A percentile compares a stretch with the other conserved stretches of the same genome.
Conservation (phyloP, 2,113 vertebrate genomes). For the Cryptomyrus ogoouensis region DNA sequence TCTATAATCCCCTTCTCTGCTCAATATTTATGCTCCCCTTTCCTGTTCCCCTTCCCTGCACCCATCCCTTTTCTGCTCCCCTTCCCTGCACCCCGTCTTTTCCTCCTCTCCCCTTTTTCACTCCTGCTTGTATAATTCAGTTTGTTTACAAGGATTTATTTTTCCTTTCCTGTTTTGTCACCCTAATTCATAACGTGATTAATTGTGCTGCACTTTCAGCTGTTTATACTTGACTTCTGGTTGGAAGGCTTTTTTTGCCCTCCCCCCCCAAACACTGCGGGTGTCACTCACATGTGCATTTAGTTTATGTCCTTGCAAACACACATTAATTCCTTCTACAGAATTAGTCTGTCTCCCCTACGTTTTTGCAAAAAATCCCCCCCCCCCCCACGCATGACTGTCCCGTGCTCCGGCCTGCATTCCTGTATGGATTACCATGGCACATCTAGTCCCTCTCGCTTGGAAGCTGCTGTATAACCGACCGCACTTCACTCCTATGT, state of each 20-base stretch:
- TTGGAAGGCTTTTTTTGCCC: conserved; percentile 21
- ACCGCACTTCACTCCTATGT: conserved; percentile 24
- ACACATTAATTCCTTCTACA: background rate
- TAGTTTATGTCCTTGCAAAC: background rate
- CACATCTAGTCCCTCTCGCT: conserved; percentile 19
- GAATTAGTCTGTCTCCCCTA: background rate
- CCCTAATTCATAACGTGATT: conserved; percentile 44
- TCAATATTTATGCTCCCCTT: background rate
- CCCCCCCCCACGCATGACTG: conserved; percentile 15
- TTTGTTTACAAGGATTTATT: conserved; percentile 24
- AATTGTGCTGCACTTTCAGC: conserved; percentile 34
- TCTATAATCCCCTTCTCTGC: background rate
- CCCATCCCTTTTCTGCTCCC: too few relatives aligned
- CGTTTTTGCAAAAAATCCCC: background rate
- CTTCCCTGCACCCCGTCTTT: conserved; percentile 6
- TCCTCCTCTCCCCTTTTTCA: background rate
- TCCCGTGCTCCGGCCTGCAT: conserved; percentile 42
- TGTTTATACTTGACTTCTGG: conserved; percentile 45
- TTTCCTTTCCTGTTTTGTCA: conserved; percentile 39
- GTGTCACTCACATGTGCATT: background rate
- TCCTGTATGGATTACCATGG: conserved; percentile 39
- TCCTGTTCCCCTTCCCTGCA: too few relatives aligned
- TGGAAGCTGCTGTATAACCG: background rate
- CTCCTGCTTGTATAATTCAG: background rate
- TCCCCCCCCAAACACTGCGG: background rate